These are phyloP conservation scores for Erynnis tages DNA, from an alignment of 2,888 invertebrate species.

Conservation along the genomic window DNA sequence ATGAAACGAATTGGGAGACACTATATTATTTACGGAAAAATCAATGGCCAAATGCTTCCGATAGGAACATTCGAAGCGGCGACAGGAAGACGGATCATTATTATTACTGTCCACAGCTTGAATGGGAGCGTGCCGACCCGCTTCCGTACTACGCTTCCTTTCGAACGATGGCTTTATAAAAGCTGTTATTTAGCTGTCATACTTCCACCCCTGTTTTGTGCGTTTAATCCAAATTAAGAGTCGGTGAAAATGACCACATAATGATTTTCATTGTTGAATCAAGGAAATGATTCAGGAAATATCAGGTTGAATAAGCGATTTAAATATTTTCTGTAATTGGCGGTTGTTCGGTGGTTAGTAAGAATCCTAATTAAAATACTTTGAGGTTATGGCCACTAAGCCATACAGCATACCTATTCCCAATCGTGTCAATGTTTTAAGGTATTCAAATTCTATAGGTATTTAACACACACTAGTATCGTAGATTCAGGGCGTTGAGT, in stretches of 20 bases:
- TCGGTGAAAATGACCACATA: constrained; percentile 2
- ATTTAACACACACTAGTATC: no score
- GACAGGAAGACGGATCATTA: constrained; percentile 73
- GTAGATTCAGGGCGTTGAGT: no score
- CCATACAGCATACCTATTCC: no score
- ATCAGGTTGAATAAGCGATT: no score
- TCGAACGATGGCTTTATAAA: constrained; percentile 66
- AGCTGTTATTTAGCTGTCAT: constrained; percentile 67
- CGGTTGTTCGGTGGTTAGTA: no score
- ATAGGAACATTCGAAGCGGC: constrained; percentile 51
- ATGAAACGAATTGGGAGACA: constrained; percentile 51
- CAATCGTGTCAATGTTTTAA: no score
- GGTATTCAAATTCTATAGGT: no score
- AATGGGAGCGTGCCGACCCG: constrained; percentile 59
- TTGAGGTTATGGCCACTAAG: no score
- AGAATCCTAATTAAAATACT: no score
- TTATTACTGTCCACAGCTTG: constrained; percentile 65
- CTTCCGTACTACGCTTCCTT: constrained; percentile 59
- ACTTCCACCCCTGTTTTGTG: constrained; percentile 10
- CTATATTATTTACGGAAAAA: constrained; percentile 77
- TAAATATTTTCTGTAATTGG: no score
- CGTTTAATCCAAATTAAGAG: constrained; percentile 19
- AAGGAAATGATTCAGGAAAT: no score
- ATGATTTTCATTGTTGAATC: no score
- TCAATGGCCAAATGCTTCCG: constrained; percentile 75